Percentiles rank a stretch among this genome's conserved stretches.
Conservation (phyloP, 2,113 vertebrate genomes). For the Semnornis frantzii region DNA sequence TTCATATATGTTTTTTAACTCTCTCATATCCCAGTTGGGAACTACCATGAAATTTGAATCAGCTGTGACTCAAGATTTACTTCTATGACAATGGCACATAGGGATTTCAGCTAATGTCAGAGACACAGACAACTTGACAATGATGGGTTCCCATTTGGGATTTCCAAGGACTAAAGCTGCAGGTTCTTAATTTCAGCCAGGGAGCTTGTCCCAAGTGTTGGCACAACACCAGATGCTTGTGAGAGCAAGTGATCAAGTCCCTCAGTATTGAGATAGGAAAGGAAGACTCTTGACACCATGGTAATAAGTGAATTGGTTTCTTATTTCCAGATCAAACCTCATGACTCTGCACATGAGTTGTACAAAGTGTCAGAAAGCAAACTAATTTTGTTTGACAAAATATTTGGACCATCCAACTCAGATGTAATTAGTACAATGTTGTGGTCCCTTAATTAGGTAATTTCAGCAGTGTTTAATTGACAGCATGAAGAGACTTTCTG, state of each 20-base stretch:
- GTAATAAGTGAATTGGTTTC: neutral
- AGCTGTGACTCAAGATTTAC: slow-evolving; percentile 3
- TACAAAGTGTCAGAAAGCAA: neutral
- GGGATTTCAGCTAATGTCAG: neutral
- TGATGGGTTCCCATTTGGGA: slow-evolving; percentile 9
- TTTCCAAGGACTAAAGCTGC: neutral
- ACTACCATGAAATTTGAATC: neutral
- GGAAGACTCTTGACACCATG: neutral
- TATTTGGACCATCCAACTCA: neutral
- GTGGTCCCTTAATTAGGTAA: slow-evolving; percentile 9
- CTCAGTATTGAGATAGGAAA: neutral
- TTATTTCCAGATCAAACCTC: neutral
- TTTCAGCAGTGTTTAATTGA: neutral
- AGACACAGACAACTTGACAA: neutral
- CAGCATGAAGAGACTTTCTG: neutral
- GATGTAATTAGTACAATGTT: neutral
- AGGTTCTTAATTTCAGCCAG: neutral
- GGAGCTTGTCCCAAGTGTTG: neutral
- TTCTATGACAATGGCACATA: neutral
- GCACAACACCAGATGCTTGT: neutral
- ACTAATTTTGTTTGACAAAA: neutral
- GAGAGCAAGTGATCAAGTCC: slow-evolving; percentile 18
- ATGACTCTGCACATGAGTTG: neutral
- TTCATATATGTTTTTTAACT: neutral
- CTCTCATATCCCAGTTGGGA: neutral